Base-by-base conservation (phyloP, 2,113 vertebrate genomes). In the Stomatorhinus ivindoensis region DNA sequence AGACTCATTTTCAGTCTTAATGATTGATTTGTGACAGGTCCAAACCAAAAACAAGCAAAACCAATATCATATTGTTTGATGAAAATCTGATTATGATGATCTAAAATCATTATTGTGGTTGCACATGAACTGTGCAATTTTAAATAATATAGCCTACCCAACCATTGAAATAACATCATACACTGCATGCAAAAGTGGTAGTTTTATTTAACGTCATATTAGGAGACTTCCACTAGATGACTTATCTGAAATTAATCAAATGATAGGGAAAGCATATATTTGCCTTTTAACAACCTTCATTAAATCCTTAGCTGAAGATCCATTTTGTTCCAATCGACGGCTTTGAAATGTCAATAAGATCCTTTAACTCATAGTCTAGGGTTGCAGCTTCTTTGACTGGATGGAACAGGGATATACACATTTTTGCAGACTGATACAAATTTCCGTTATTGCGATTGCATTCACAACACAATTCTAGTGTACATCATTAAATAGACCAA, bases 341-440 rank as follows among this genome's bases (percentile, higher is more conserved):
- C 82, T 44, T 89, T 84, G 47, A 85, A 65, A 89, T 89, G 82
- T 89, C 88, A 84, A 82, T 48, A 65, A 15, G 21, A 86, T 24
- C 76, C 39, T 65, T 65, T 27, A 89, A 55, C 21, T 89, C 31
- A 42, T 55, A 39, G 50, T 48, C 50, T 86, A 82, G 51, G 51
- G 11, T 31, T 65, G 53, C 80, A 44, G 44, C 47, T 42, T 31
- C 15, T 13, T 35, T 39, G 88, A 76, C 13, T 11, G 44, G 5
- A 13, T 48, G 65, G 35, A 42, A 82, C 44, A 21, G 17, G 42
- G 13, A 82, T 82, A 82, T 82, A 44, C 19, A 82, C 19, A 82
- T 39, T 35, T 80, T 15, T 39, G 35, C n/a, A 39, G 5, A 19
- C 42, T 44, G 76, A 82, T 21, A 82, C 76, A 82, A 31, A 27